These are phyloP conservation scores for Pangasius djambal DNA, from an alignment of 2,797 vertebrate genomes.

Conservation along the genomic window DNA sequence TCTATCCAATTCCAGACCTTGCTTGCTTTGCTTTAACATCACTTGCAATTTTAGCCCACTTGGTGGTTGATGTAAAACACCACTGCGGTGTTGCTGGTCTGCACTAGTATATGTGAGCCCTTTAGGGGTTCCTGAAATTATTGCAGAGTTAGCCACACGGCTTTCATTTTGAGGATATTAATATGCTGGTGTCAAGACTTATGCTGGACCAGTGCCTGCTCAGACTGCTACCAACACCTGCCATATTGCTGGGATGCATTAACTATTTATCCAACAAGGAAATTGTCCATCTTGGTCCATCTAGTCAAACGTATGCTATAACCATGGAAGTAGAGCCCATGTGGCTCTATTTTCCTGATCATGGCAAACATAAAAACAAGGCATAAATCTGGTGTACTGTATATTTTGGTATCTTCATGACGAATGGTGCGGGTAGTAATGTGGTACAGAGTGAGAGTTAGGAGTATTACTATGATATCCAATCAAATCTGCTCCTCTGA, in stretches of 20 bases:
- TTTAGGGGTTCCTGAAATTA: neutral
- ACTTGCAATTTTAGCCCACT: neutral
- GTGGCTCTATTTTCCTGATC: neutral
- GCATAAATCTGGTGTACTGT: neutral
- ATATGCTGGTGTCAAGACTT: neutral
- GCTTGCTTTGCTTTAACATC: neutral
- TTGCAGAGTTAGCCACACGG: neutral
- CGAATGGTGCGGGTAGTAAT: no score
- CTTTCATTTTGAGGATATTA: neutral
- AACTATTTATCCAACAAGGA: neutral
- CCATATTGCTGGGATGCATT: neutral
- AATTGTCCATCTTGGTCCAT: neutral
- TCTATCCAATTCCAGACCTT: neutral
- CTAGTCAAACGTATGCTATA: neutral
- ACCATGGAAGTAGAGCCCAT: neutral
- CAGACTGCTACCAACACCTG: neutral
- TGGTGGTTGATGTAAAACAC: constrained; percentile 1
- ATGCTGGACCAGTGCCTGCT: neutral
- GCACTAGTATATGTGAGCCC: neutral
- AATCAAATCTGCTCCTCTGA: neutral
- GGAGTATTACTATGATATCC: neutral
- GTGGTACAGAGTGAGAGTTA: neutral
- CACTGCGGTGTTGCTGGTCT: neutral
- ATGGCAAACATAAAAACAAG: neutral
- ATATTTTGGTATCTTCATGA: no score